phyloP scores from a whole-genome alignment of 2,888 invertebrate species.

The Masnerella sp. region DNA sequence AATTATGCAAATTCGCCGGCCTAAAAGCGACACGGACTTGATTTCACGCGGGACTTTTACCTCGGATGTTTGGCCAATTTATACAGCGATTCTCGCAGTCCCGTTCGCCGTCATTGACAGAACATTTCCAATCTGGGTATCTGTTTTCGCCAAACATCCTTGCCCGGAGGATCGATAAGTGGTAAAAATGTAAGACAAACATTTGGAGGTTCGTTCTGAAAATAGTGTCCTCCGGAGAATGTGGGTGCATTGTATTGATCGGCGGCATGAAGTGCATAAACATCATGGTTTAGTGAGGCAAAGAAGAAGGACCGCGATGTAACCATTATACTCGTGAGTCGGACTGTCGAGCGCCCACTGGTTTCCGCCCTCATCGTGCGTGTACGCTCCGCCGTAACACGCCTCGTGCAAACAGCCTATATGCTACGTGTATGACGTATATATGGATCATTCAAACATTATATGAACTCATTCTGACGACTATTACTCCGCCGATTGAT shows the following conservation, averaged over 20 bases:
- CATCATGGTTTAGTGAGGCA: slow-evolving; percentile 68
- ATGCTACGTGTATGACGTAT: slow-evolving; percentile 13
- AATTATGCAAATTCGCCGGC: slow-evolving; percentile 36
- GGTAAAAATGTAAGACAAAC: slow-evolving; percentile 55
- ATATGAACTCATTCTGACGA: neutral
- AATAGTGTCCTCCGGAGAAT: slow-evolving; percentile 59
- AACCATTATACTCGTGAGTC: slow-evolving; percentile 69
- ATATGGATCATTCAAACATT: slow-evolving; percentile 9
- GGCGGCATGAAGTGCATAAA: slow-evolving; percentile 69
- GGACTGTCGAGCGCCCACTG: slow-evolving; percentile 69
- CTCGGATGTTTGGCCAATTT: slow-evolving; percentile 48
- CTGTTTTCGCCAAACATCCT: slow-evolving; percentile 50
- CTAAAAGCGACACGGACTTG: slow-evolving; percentile 32
- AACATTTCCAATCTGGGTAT: slow-evolving; percentile 38
- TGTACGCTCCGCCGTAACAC: slow-evolving; percentile 48
- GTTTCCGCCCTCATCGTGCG: slow-evolving; percentile 72
- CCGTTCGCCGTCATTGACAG: slow-evolving; percentile 45
- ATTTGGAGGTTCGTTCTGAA: slow-evolving; percentile 41
- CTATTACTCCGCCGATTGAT: no score
- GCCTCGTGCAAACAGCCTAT: slow-evolving; percentile 13
- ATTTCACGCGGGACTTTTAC: slow-evolving; percentile 42
- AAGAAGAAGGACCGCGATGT: slow-evolving; percentile 62
- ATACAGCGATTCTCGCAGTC: slow-evolving; percentile 47
- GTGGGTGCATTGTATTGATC: slow-evolving; percentile 71
- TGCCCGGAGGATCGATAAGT: slow-evolving; percentile 44